phyloP scores from a whole-genome alignment of 2,113 vertebrate species.

The Eclectus roratus region DNA sequence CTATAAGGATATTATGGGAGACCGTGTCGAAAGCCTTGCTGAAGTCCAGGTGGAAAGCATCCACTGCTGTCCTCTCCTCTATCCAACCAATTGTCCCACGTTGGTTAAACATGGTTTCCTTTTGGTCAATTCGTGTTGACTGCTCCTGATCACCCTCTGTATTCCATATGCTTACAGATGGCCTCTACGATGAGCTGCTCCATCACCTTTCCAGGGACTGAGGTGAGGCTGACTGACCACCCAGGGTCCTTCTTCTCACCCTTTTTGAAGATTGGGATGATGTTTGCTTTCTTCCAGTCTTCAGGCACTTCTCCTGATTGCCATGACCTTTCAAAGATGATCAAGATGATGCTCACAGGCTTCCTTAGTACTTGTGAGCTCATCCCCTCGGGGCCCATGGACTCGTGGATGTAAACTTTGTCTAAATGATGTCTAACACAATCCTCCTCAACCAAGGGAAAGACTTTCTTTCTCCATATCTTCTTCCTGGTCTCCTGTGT shows the following conservation, averaged over 20 bases:
- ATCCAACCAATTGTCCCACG: neutral
- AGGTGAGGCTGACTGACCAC: neutral
- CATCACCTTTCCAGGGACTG: neutral
- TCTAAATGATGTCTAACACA: neutral
- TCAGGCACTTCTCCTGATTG: neutral
- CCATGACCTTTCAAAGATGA: neutral
- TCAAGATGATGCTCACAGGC: neutral
- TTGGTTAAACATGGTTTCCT: neutral
- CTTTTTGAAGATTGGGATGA: neutral
- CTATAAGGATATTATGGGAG: neutral
- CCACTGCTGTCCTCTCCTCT: neutral
- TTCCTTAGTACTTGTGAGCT: neutral
- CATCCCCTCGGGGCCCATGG: neutral
- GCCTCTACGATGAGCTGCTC: neutral
- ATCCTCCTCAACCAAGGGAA: neutral
- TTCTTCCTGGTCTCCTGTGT: neutral
- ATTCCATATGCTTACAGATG: neutral
- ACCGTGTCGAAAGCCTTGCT: neutral
- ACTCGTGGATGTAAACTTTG: neutral
- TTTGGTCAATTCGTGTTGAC: neutral
- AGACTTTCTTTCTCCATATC: neutral
- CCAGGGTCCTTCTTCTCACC: neutral
- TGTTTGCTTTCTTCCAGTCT: neutral
- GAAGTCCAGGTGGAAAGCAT: neutral
- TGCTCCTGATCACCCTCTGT: neutral